Evolutionary conservation across 1,140 invertebrate species (phyloP), one percentile per base, ranked within the genome.

Genomic region (Amyelois transitella): DNA sequence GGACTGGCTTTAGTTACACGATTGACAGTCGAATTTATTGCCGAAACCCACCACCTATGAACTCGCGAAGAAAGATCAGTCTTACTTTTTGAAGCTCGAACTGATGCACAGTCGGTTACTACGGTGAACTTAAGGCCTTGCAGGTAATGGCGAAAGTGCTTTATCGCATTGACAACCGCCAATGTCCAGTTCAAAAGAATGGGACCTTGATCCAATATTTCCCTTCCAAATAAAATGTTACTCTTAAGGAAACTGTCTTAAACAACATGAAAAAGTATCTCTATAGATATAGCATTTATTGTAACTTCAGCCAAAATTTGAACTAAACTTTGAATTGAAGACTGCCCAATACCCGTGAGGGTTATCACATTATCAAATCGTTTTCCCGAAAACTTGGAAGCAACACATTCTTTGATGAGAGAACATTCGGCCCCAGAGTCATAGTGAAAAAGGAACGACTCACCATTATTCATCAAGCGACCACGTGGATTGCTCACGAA

Each of bases 361-460:
- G 51, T 49, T 18, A 66, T 44, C 8, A 60, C 49, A 32, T 62
- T 62, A 53, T 61, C 48, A 7, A 49, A 17, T 0, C 57, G 58
- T 44, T 54, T 60, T 7, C 62, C 68, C 24, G 25, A 12, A 24
- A 71, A 63, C 28, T 38, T 8, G 49, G 6, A 24, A 5, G 22
- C 22, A 22, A 64, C 24, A 62, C 48, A 53, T 55, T 72, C 63
- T 66, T 64, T 64, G 12, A 72, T 55, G 22, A 68, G 49, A 6
- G 62, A 63, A 28, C 69, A 71, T 19, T 72, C 62, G 3, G 66
- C 60, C 22, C 66, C 66, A 32, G 64, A 73, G 53, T 70, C 64
- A 60, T 32, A 73, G 44, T 44, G 14, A 61, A 69, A 72, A 17
- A 8, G 12, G 53, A 58, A 66, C 32, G 3, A 50, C 59, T 58